These are phyloP conservation scores for Philopotamus ludificatus DNA, from an alignment of 1,140 invertebrate species.

Conservation along the genomic window DNA sequence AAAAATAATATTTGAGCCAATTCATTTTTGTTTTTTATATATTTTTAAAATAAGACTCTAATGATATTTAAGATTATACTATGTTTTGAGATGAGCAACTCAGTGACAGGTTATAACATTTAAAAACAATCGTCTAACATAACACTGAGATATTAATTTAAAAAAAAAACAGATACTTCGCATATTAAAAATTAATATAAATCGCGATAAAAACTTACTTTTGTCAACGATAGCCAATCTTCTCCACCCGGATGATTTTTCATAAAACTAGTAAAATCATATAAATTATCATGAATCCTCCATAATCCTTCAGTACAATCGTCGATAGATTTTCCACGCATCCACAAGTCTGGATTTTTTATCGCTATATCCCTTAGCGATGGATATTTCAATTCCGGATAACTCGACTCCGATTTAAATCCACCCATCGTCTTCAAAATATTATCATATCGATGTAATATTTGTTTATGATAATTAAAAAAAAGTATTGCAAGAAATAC, in stretches of 20 bases:
- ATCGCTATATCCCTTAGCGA: conserved; percentile 52
- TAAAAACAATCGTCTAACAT: too few relatives aligned
- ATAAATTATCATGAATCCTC: conserved; percentile 74
- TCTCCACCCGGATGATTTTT: conserved; percentile 74
- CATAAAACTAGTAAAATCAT: conserved; percentile 70
- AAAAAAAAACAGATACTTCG: too few relatives aligned
- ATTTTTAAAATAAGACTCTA: too few relatives aligned
- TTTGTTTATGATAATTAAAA: background rate
- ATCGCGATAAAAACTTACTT: too few relatives aligned
- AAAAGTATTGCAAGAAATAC: background rate
- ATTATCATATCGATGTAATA: background rate
- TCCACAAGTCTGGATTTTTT: conserved; percentile 56
- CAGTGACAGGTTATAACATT: too few relatives aligned
- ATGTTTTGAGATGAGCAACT: too few relatives aligned
- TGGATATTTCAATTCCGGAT: conserved; percentile 55
- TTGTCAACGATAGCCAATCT: conserved; percentile 71
- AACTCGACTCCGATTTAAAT: conserved; percentile 42
- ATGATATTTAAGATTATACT: too few relatives aligned
- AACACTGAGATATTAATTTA: too few relatives aligned
- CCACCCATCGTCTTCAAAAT: background rate
- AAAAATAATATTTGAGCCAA: background rate
- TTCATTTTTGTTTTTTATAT: too few relatives aligned
- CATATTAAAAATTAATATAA: too few relatives aligned
- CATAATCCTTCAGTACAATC: conserved; percentile 76
- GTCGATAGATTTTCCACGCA: conserved; percentile 64